phyloP scores from a whole-genome alignment of 2,888 invertebrate species.

The Lydus trimaculatus region DNA sequence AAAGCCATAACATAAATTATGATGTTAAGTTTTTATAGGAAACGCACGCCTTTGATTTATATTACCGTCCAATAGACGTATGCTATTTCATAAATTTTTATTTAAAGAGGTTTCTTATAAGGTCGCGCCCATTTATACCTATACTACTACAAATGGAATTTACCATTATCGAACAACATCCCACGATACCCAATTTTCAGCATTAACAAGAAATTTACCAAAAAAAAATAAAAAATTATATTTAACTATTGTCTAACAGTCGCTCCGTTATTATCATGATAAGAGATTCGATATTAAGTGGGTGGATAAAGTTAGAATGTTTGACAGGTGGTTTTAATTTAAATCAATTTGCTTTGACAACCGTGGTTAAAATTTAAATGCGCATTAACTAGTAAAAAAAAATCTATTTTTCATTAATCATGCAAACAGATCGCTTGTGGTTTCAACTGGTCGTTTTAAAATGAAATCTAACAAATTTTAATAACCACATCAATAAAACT shows the following conservation, averaged over 20 bases:
- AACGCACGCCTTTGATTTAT: constrained; percentile 56
- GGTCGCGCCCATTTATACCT: constrained; percentile 27
- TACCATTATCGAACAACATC: constrained; percentile 12
- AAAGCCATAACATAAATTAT: constrained; percentile 59
- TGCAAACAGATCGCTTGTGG: constrained; percentile 6
- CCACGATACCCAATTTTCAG: constrained; percentile 13
- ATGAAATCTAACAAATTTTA: constrained; percentile 10
- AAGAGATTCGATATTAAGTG: constrained; percentile 23
- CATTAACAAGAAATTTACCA: neutral
- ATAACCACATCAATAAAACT: constrained; percentile 13
- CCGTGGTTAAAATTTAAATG: constrained; percentile 39
- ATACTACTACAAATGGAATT: constrained; percentile 17
- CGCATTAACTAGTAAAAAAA: constrained; percentile 20
- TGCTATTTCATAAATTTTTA: constrained; percentile 36
- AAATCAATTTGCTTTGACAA: constrained; percentile 42
- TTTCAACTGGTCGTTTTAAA: neutral
- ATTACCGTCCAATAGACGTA: constrained; percentile 42
- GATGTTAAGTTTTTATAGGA: constrained; percentile 60
- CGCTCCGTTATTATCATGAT: constrained; percentile 19
- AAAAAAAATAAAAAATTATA: constrained; percentile 9
- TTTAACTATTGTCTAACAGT: constrained; percentile 19
- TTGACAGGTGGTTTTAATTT: constrained; percentile 41
- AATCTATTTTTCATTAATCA: constrained; percentile 36
- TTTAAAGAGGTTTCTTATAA: constrained; percentile 35
- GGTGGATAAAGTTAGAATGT: constrained; percentile 34